Evolutionary conservation across 2,113 vertebrate species (phyloP).

Genomic region (Motacilla alba): DNA sequence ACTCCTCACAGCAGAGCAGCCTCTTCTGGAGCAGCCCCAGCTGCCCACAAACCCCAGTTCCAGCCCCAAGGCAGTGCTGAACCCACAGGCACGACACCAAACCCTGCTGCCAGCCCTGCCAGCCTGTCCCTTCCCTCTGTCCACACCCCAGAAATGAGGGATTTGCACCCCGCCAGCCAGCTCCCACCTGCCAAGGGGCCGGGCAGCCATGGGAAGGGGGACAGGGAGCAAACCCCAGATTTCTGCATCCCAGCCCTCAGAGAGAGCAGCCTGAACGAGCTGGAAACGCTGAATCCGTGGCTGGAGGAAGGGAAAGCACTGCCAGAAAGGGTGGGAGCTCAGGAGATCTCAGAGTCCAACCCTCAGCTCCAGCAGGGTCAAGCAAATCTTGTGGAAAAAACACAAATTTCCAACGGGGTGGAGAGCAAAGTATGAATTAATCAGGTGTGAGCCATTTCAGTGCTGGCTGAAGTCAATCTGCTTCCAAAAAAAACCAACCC

Average conservation of each 20-base stretch:
- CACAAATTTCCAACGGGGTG: fast-evolving
- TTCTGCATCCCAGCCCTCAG: neutral
- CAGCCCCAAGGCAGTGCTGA: neutral
- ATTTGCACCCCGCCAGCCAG: neutral
- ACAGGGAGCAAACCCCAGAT: neutral
- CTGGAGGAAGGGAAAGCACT: neutral
- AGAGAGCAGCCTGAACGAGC: neutral
- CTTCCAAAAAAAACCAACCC: neutral
- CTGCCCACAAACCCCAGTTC: neutral
- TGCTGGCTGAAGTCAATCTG: neutral
- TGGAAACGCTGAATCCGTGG: fast-evolving
- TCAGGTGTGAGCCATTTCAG: neutral
- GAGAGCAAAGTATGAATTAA: neutral
- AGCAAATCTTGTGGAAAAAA: neutral
- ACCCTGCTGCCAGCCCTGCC: neutral
- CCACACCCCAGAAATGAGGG: neutral
- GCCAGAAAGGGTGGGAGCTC: neutral
- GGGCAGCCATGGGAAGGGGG: neutral
- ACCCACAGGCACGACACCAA: fast-evolving
- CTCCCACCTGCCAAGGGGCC: neutral
- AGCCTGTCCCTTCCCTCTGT: neutral
- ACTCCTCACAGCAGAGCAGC: neutral
- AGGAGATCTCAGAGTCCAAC: neutral
- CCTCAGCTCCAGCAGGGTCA: neutral
- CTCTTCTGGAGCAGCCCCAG: neutral